These are phyloP conservation scores for Arge pagana DNA, from an alignment of 2,888 invertebrate genomes.

Conservation along the genomic window DNA sequence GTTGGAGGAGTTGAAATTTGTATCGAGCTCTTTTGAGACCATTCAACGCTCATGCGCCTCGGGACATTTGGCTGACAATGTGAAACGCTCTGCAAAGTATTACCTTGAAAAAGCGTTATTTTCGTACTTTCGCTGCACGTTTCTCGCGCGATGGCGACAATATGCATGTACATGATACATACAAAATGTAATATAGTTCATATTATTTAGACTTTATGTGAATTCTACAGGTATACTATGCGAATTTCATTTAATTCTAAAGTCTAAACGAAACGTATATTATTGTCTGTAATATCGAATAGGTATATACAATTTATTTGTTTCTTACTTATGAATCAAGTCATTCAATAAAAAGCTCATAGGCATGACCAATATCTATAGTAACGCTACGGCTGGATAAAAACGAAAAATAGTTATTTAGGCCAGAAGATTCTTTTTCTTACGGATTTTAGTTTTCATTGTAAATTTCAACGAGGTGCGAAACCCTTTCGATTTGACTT, in stretches of 20 bases:
- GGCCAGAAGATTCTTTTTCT: constrained; percentile 11
- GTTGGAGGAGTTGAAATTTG: too few relatives aligned
- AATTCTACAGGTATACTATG: constrained; percentile 35
- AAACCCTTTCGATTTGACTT: too few relatives aligned
- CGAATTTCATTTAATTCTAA: constrained; percentile 44
- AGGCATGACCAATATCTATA: constrained; percentile 50
- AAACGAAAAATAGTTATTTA: constrained; percentile 34
- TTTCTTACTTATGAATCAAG: constrained; percentile 39
- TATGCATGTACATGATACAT: constrained; percentile 40
- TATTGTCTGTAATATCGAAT: constrained; percentile 56
- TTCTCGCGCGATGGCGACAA: constrained; percentile 39
- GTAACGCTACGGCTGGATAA: constrained; percentile 29
- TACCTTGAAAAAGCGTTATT: too few relatives aligned
- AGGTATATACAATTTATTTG: constrained; percentile 38
- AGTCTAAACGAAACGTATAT: constrained; percentile 53
- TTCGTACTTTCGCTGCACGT: too few relatives aligned
- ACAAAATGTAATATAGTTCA: constrained; percentile 34
- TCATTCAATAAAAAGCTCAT: constrained; percentile 56
- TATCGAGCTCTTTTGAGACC: too few relatives aligned
- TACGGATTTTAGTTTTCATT: background rate
- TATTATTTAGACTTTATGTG: constrained; percentile 38
- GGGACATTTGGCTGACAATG: too few relatives aligned
- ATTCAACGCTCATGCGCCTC: too few relatives aligned
- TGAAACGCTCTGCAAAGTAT: too few relatives aligned
- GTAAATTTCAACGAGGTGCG: too few relatives aligned